Evolutionary conservation across 2,113 vertebrate genomes (phyloP).

Genomic region (Calidris pygmaea): DNA sequence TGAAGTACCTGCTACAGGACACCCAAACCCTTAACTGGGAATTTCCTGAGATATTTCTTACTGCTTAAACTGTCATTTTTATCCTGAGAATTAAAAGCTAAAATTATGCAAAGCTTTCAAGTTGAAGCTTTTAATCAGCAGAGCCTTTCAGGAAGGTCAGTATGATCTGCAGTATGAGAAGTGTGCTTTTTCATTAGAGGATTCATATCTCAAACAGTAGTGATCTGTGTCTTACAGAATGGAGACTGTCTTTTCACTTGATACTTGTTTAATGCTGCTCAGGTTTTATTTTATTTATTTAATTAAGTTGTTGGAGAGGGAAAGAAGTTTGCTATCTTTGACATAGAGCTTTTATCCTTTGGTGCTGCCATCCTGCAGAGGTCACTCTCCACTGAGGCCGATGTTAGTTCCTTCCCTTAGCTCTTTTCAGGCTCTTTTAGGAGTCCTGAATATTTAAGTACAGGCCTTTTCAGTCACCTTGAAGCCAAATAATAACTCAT

Average conservation of each 20-base stretch:
- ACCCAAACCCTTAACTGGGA: not conserved
- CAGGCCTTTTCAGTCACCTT: not conserved
- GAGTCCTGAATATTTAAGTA: not conserved
- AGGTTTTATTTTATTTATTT: not conserved
- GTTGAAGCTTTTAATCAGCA: not conserved
- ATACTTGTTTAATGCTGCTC: not conserved
- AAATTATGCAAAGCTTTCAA: not conserved
- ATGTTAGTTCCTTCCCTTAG: not conserved
- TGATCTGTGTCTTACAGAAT: not conserved
- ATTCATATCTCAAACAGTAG: not conserved
- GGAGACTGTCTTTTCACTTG: not conserved
- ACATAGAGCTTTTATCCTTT: not conserved
- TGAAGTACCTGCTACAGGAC: not conserved
- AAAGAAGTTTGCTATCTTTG: not conserved
- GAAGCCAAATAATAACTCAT: slow-evolving; percentile 3
- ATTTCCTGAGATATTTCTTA: not conserved
- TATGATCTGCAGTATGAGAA: not conserved
- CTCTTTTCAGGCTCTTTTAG: not conserved
- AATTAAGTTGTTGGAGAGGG: not conserved
- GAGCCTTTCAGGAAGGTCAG: not conserved
- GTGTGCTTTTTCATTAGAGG: not conserved
- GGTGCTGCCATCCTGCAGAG: not conserved
- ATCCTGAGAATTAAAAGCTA: not conserved
- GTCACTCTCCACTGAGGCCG: not conserved
- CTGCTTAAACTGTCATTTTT: not conserved